Evolutionary conservation across 2,888 invertebrate species (phyloP).

Genomic region (Physocephala rufipes): DNA sequence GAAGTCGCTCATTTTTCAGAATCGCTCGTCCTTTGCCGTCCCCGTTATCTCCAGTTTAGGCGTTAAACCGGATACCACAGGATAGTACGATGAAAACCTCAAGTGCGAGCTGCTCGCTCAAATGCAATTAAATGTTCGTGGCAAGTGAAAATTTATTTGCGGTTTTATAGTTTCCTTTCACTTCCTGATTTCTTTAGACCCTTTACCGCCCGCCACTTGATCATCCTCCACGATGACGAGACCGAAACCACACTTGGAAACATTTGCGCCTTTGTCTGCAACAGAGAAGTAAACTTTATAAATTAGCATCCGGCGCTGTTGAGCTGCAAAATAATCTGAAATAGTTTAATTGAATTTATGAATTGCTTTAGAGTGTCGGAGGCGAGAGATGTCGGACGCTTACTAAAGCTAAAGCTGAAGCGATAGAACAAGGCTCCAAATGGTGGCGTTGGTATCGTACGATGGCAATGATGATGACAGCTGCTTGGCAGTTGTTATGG

Average conservation of each 20-base stretch:
- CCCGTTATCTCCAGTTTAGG: slow-evolving; percentile 4
- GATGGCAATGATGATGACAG: slow-evolving; percentile 35
- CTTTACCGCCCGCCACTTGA: no score
- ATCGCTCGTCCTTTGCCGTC: slow-evolving; percentile 5
- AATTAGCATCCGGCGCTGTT: slow-evolving; percentile 39
- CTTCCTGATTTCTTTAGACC: neutral
- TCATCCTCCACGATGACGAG: neutral
- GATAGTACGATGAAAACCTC: neutral
- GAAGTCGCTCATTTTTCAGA: slow-evolving; percentile 30
- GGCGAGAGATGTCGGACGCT: slow-evolving; percentile 42
- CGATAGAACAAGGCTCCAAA: no score
- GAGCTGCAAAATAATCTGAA: slow-evolving; percentile 28
- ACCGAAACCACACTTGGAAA: neutral
- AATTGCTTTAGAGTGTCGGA: slow-evolving; percentile 36
- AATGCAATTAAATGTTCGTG: slow-evolving; percentile 43
- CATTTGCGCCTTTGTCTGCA: slow-evolving; percentile 6
- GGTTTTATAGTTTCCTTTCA: slow-evolving; percentile 36
- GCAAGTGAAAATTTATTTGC: slow-evolving; percentile 43
- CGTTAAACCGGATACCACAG: no score
- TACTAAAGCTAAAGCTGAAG: slow-evolving; percentile 38
- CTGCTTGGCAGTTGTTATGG: slow-evolving; percentile 24
- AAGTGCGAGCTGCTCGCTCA: slow-evolving; percentile 26
- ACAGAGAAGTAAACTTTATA: slow-evolving; percentile 38
- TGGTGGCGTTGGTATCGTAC: no score
- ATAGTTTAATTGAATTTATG: slow-evolving; percentile 44